phyloP scores from a whole-genome alignment of 2,113 vertebrate genomes.

The Zonotrichia leucophrys region DNA sequence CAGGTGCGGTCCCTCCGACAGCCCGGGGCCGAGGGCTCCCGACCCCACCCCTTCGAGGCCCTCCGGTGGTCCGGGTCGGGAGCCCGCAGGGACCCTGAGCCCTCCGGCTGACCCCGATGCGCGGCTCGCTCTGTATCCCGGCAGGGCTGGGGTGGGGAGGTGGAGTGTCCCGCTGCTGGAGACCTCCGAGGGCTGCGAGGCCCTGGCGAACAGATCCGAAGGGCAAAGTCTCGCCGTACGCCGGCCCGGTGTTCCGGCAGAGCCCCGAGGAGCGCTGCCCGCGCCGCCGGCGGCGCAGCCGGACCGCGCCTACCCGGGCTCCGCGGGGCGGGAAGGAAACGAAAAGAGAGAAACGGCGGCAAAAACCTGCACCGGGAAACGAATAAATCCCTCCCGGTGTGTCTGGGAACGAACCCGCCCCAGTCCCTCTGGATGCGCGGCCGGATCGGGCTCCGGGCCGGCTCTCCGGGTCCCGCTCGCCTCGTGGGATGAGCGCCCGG shows the following conservation, averaged over 20 bases:
- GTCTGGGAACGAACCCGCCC: not conserved
- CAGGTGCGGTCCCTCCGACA: not conserved
- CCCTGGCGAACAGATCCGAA: not conserved
- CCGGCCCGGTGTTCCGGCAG: not conserved
- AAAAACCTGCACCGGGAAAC: not conserved
- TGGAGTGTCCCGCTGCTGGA: not conserved
- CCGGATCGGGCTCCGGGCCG: no score
- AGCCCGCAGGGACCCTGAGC: not conserved
- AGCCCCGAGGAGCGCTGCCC: not conserved
- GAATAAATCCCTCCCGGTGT: not conserved
- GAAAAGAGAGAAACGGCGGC: not conserved
- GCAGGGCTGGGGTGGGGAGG: not conserved
- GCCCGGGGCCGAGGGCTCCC: not conserved
- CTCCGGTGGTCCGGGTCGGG: no score
- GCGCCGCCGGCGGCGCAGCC: not conserved
- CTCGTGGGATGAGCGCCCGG: fast-evolving
- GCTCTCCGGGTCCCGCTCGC: not conserved
- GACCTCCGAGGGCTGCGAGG: not conserved
- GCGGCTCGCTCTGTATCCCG: not conserved
- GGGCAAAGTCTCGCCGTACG: not conserved
- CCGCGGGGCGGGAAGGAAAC: not conserved
- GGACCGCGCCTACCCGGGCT: not conserved
- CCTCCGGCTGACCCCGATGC: not conserved
- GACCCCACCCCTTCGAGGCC: not conserved
- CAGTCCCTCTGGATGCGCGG: not conserved